phyloP scores from a whole-genome alignment of 2,113 vertebrate genomes.

The Varanus salvator region DNA sequence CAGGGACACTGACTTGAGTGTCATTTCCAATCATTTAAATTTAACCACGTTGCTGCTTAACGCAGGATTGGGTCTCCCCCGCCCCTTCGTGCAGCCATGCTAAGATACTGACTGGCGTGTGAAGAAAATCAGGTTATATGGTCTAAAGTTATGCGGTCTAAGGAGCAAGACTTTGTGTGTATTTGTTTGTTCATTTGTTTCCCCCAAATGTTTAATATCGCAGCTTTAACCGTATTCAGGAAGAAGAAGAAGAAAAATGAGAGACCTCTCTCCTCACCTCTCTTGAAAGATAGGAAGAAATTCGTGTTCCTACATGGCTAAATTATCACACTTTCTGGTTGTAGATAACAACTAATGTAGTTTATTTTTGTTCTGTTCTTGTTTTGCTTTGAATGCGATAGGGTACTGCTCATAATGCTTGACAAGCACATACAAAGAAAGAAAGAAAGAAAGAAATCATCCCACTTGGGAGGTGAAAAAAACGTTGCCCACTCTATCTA shows the following conservation, averaged over 20 bases:
- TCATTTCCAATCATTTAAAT: conserved; percentile 41
- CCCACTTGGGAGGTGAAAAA: conserved; percentile 50
- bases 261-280: conserved; percentile 41
- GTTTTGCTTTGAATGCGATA: conserved; percentile 65
- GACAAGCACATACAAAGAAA: conserved; percentile 76
- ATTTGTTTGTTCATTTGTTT: conserved; percentile 11
- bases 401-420: conserved; percentile 75
- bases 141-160: background rate
- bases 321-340: conserved; percentile 76
- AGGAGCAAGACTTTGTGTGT: background rate
- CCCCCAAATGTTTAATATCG: conserved; percentile 30
- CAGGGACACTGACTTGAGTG: conserved; percentile 20
- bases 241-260: conserved; percentile 56
- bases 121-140: conserved; percentile 44
- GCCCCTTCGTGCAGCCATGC: conserved; percentile 19
- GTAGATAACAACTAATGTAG: conserved; percentile 76
- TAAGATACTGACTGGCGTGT: conserved; percentile 30
- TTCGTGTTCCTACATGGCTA: conserved; percentile 69
- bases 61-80: background rate
- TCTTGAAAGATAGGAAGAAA: conserved; percentile 68
- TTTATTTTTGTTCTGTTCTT: conserved; percentile 15
- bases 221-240: conserved; percentile 72
- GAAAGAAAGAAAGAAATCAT: background rate
- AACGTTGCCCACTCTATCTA: conserved; percentile 69
- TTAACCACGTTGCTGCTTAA: conserved; percentile 38